Conservation (phyloP, 1,140 invertebrate genomes). For the Hypothenemus hampei region DNA sequence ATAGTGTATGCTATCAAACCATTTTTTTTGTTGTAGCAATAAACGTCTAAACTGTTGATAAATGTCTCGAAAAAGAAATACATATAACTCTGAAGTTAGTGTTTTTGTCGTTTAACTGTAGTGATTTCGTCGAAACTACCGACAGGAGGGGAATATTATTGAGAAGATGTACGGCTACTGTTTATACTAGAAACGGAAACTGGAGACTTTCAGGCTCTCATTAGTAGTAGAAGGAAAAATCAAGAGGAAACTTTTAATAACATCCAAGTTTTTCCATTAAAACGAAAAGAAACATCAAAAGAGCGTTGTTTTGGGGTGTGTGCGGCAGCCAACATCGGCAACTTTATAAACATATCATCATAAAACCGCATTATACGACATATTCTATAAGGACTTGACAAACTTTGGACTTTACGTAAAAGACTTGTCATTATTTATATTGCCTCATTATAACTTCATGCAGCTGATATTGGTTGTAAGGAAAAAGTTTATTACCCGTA, state of each 20-base stretch:
- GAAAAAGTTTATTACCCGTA: no score
- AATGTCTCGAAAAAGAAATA: no score
- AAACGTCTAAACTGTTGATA: no score
- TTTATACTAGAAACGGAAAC: not conserved
- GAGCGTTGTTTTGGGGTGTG: no score
- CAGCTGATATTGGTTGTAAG: conserved; percentile 1
- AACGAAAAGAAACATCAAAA: conserved; percentile 9
- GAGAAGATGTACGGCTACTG: conserved; percentile 1
- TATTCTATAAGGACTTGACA: conserved; percentile 13
- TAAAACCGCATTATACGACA: conserved; percentile 18
- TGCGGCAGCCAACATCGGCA: conserved; percentile 11
- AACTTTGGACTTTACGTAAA: conserved; percentile 8
- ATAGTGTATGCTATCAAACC: no score
- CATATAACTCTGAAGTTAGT: no score
- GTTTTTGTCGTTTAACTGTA: no score
- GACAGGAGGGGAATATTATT: no score
- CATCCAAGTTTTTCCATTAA: conserved; percentile 23
- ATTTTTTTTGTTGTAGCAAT: no score
- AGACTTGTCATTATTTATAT: conserved; percentile 25
- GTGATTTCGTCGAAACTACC: no score
- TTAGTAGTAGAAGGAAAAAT: conserved; percentile 7
- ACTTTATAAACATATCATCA: conserved; percentile 27
- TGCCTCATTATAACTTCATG: conserved; percentile 21
- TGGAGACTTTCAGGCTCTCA: not conserved
- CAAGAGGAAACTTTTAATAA: conserved; percentile 22